phyloP scores from a whole-genome alignment of 1,140 invertebrate species.

The Glomeris maerens region DNA sequence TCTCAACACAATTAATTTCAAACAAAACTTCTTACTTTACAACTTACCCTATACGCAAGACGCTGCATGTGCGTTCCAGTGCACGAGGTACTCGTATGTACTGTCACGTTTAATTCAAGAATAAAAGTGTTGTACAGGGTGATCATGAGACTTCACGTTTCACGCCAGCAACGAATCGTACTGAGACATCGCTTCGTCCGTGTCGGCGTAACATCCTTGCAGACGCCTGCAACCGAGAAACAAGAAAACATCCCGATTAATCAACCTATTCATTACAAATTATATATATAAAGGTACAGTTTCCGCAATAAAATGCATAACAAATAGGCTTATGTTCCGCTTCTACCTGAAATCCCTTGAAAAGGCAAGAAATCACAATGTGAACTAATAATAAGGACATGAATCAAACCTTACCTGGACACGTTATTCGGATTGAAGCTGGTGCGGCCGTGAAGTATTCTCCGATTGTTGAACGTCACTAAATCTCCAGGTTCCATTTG shows the following conservation, averaged over 20 bases:
- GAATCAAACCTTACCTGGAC: constrained; percentile 17
- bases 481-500: constrained; percentile 29
- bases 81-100: no score
- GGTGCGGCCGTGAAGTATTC: constrained; percentile 28
- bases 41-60: no score
- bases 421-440: constrained; percentile 25
- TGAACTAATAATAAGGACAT: neutral
- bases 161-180: constrained; percentile 22
- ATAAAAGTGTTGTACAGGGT: no score
- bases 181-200: constrained; percentile 28
- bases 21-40: no score
- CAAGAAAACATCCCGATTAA: constrained; percentile 4
- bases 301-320: constrained; percentile 2
- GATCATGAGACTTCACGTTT: no score
- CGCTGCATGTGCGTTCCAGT: no score
- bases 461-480: constrained; percentile 30
- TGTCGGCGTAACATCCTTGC: constrained; percentile 31
- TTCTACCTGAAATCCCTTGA: neutral
- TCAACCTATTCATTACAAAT: no score
- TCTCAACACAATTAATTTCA: no score
- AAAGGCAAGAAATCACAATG: neutral
- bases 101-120: no score
- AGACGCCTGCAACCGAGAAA: constrained; percentile 23
- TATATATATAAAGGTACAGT: neutral
- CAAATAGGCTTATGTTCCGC: neutral